Base-by-base conservation (phyloP, 2,888 invertebrate genomes). In the Caenorhabditis sp. region DNA sequence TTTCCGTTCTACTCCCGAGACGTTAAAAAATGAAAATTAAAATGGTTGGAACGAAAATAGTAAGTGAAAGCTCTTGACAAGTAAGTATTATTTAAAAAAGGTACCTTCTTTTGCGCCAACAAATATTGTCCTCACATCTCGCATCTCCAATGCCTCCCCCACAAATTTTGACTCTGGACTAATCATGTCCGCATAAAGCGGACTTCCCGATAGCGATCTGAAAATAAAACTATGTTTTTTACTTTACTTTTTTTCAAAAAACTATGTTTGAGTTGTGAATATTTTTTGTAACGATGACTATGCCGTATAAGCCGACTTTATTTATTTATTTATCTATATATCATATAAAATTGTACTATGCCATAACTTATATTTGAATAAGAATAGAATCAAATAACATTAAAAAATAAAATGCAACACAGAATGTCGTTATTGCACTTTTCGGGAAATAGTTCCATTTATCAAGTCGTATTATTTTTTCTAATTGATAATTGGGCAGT, bases 91-190 rank as follows among this genome's bases (percentile, higher is more conserved):
- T n/a, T n/a, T n/a, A n/a, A n/a, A n/a, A n/a, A n/a, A n/a, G n/a
- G n/a, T n/a, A 83, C 83, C 81, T 71, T 81, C 75, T 43, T 59
- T 69, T 1, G 77, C 76, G n/a, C 78, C 80, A 53, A 74, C 83
- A 65, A 73, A 83, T 25, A 83, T 67, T 0, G 78, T 78, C 5
- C 83, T 58, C 1, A 82, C 80, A 67, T 78, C 78, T 36, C 70
- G 70, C 26, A 76, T 76, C 8, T 76, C 82, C 10, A 81, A 73
- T 1, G 79, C 69, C 63, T 83, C 83, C 17, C 83, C 83, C 1
- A 80, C 80, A 67, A 83, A 83, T 60, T 79, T 77, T 31, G 73
- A 74, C 20, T 67, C 67, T 21, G 73, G 72, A 17, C 63, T 56
- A 21, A 77, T 67, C 70, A 74, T 70, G 59, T 77, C 77, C 63